These are phyloP conservation scores for Calidris pugnax DNA, from an alignment of 2,113 vertebrate species.

Conservation along the genomic window DNA sequence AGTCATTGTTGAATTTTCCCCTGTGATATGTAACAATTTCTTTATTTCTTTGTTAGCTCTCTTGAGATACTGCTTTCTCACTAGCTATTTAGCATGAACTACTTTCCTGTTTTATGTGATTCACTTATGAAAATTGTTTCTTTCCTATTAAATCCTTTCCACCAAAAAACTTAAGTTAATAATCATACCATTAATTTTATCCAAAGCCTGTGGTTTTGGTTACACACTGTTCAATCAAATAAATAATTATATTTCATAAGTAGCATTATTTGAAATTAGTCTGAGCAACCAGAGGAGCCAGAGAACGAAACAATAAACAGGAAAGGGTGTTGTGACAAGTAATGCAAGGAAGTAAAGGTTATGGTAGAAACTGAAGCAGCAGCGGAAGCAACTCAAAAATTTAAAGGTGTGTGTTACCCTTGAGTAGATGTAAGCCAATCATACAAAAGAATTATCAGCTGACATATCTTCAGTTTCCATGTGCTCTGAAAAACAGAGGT, in stretches of 20 bases:
- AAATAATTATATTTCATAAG: neutral
- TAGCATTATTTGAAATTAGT: neutral
- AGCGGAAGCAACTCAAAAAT: neutral
- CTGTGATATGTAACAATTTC: neutral
- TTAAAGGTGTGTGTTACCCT: neutral
- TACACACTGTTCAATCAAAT: neutral
- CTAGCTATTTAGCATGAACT: neutral
- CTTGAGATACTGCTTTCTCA: neutral
- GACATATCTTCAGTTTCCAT: neutral
- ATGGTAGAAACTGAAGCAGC: neutral
- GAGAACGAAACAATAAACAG: neutral
- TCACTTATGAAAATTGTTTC: neutral
- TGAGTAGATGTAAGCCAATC: neutral
- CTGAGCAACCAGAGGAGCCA: neutral
- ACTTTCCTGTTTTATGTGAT: neutral
- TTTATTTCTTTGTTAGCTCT: neutral
- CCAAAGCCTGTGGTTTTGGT: neutral
- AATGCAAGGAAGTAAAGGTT: neutral
- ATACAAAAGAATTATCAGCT: neutral
- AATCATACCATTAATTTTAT: neutral
- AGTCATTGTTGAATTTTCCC: neutral
- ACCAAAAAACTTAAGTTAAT: neutral
- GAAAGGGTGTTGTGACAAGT: neutral
- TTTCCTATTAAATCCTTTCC: neutral
- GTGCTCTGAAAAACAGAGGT: neutral